phyloP scores from a whole-genome alignment of 2,797 vertebrate genomes.

The Carduelis carduelis region DNA sequence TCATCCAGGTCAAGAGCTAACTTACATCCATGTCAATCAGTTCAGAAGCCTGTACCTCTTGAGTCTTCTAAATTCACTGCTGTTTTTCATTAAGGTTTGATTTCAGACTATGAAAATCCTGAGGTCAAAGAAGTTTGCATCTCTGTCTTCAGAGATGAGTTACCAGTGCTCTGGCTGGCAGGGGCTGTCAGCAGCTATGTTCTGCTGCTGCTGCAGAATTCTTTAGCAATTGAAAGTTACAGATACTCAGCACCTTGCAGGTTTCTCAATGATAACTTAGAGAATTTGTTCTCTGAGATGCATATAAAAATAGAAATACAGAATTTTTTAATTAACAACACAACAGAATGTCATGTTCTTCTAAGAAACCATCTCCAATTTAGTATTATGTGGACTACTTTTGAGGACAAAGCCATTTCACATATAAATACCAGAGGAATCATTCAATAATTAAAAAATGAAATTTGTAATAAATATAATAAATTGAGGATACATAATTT shows the following conservation, averaged over 20 bases:
- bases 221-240: not conserved
- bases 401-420: not conserved
- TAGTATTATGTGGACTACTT: not conserved
- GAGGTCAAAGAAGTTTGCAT: not conserved
- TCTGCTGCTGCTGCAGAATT: not conserved
- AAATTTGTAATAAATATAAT: not conserved
- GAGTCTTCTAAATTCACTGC: not conserved
- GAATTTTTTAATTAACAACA: not conserved
- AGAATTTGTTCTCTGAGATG: not conserved
- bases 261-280: not conserved
- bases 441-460: not conserved
- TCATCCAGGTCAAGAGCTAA: not conserved
- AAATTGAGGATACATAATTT: not conserved
- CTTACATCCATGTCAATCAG: not conserved
- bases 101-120: not conserved
- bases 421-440: not conserved
- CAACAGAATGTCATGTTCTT: not conserved
- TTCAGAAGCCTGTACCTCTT: not conserved
- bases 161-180: not conserved
- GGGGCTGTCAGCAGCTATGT: not conserved
- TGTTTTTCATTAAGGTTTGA: not conserved
- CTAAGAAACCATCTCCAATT: not conserved
- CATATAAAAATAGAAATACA: not conserved
- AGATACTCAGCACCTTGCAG: not conserved
- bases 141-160: not conserved